Base-by-base conservation (phyloP, 2,113 vertebrate species). In the Osmerus mordax region DNA sequence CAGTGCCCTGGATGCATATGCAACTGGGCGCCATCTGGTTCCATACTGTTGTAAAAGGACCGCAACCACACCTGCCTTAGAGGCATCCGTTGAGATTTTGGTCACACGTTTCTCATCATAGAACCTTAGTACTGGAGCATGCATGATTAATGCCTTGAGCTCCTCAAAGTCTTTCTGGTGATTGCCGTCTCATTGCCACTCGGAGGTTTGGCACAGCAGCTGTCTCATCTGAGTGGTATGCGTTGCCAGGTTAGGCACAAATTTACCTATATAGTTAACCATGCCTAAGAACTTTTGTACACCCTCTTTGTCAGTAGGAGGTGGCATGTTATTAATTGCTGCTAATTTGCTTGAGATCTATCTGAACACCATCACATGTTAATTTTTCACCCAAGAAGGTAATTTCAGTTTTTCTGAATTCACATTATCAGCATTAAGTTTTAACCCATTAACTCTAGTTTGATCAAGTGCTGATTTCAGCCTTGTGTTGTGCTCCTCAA, bases 1-100 rank as follows among this genome's bases (percentile, higher is more conserved):
- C 19, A 61, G n/a, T 28, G 69, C 69, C 55, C 58, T 61, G 15
- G 58, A 62, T 12, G 59, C 56, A 61, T 71, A 71, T 71, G 58
- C 59, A 61, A 61, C 55, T 2, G 69, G 69, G 16, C 69, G 18
- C 25, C 69, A 59, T n/a, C 69, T 56, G 15, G 23, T 18, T 3
- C 23, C 69, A 70, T 70, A 60, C 25, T 70, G 69, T 19, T 59
- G 69, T 29, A 69, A 29, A 15, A 71, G 19, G 9, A 61, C 68
- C 13, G 3, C 54, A 15, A 4, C 54, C 16, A 70, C n/a, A 29
- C 56, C 69, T 71, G 69, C 36, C 23, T 71, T 36, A 61, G 69
- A 71, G 36, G 29, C 28, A 23, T 60, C 58, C 32, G 69, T 36
- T 41, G 29, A 71, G 16, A 71, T 71, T 19, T 71, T 47, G 13